Percentiles rank a stretch among this genome's conserved stretches.
phyloP scores from a whole-genome alignment of 2,113 vertebrate species.

The Syrrhaptes paradoxus region DNA sequence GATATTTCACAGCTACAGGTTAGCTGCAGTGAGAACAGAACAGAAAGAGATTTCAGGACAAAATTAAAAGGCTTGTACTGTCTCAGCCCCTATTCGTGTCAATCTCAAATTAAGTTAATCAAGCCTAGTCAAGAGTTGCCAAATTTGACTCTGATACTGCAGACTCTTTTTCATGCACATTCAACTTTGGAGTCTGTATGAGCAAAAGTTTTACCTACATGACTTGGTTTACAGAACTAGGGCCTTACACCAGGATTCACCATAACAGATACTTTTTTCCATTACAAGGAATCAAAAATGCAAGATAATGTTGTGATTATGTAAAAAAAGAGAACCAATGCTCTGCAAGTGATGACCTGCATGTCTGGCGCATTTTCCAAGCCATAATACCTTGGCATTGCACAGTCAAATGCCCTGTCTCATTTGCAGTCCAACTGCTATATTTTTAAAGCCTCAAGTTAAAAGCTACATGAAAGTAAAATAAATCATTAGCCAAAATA shows the following conservation, averaged over 20 bases:
- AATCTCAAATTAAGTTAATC: background rate
- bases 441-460: background rate
- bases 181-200: background rate
- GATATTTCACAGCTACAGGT: slow-evolving; percentile 1
- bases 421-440: background rate
- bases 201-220: background rate
- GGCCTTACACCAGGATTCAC: background rate
- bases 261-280: background rate
- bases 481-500: background rate
- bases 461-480: background rate
- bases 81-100: background rate
- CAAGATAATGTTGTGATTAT: background rate
- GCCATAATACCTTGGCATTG: background rate
- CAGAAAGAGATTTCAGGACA: background rate
- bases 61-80: background rate
- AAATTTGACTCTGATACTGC: background rate
- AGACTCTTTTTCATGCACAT: background rate
- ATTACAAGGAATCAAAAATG: background rate
- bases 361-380: background rate
- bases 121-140: background rate
- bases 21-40: background rate
- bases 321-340: background rate
- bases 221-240: background rate
- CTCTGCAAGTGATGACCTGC: background rate
- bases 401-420: background rate